Conservation (phyloP, 2,888 invertebrate genomes). For the Panopea generosa region DNA sequence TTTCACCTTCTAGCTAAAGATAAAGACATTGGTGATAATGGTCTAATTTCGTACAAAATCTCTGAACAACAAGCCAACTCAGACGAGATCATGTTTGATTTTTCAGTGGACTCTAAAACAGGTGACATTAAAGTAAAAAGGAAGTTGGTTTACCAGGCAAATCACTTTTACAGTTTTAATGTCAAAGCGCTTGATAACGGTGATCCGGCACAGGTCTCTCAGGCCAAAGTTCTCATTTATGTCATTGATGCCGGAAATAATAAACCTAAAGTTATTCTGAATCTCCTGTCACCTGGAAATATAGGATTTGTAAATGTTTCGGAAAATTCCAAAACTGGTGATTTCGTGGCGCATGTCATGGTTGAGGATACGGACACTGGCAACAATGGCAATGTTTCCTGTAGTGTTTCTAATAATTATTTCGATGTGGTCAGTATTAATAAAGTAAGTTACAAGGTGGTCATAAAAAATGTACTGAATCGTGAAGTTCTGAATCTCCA, state of each 20-base stretch:
- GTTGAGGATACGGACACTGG: slow-evolving; percentile 94
- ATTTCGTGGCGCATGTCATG: slow-evolving; percentile 90
- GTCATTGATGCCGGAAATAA: slow-evolving; percentile 68
- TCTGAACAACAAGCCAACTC: slow-evolving; percentile 35
- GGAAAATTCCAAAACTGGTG: slow-evolving; percentile 72
- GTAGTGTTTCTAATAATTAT: slow-evolving; percentile 54
- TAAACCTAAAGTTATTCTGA: slow-evolving; percentile 59
- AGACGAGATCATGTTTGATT: slow-evolving; percentile 30
- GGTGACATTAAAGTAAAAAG: slow-evolving; percentile 44
- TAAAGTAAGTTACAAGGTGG: slow-evolving; percentile 70
- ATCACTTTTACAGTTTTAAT: slow-evolving; percentile 58
- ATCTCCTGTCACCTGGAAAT: slow-evolving; percentile 51
- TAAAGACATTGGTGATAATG: slow-evolving; percentile 93
- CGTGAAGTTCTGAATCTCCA: slow-evolving; percentile 70
- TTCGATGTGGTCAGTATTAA: slow-evolving; percentile 38
- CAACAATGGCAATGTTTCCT: slow-evolving; percentile 91
- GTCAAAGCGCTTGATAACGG: slow-evolving; percentile 67
- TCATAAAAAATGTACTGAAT: slow-evolving; percentile 85
- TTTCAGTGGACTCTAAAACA: slow-evolving; percentile 36
- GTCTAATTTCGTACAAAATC: slow-evolving; percentile 62
- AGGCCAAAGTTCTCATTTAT: slow-evolving; percentile 61
- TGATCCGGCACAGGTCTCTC: slow-evolving; percentile 54
- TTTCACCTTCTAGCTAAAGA: slow-evolving; percentile 91
- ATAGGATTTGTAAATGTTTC: slow-evolving; percentile 65
- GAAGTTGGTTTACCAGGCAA: slow-evolving; percentile 38